Evolutionary conservation across 1,140 invertebrate genomes (phyloP).

Genomic region (Drosophila mauritiana): DNA sequence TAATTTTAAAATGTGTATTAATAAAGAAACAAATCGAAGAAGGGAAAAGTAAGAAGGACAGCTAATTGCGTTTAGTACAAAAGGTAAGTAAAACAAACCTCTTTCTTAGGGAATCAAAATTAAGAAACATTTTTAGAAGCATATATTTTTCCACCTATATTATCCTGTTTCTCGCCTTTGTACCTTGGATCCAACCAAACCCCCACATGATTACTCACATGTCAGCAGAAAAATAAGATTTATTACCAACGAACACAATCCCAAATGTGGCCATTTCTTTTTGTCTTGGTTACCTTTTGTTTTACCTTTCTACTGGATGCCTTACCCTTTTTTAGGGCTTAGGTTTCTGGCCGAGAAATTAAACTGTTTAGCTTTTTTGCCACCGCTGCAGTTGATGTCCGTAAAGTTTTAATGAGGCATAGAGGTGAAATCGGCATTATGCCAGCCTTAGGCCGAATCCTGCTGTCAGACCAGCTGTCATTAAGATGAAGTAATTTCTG

Average conservation of each 20-base stretch:
- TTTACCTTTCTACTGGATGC: conserved; percentile 25
- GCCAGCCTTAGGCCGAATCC: conserved; percentile 22
- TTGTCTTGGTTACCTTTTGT: conserved; percentile 57
- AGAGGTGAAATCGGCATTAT: conserved; percentile 62
- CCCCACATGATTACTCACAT: conserved; percentile 39
- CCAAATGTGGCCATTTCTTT: conserved; percentile 55
- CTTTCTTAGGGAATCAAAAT: too few relatives aligned
- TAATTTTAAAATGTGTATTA: conserved; percentile 8
- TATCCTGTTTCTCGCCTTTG: neutral
- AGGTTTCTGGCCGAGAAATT: conserved; percentile 57
- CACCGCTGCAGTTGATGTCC: conserved; percentile 33
- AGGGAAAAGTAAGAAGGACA: neutral
- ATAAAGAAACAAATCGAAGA: neutral
- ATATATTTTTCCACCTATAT: neutral
- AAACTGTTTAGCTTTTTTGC: conserved; percentile 68
- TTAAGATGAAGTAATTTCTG: conserved; percentile 38
- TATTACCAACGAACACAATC: conserved; percentile 50
- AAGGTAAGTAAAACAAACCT: too few relatives aligned
- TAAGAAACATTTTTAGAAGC: too few relatives aligned
- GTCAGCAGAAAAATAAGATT: conserved; percentile 62
- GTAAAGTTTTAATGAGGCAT: conserved; percentile 75
- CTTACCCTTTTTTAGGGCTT: conserved; percentile 10
- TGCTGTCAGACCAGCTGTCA: conserved; percentile 46
- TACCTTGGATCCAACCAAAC: conserved; percentile 23
- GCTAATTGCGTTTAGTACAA: neutral